phyloP scores from a whole-genome alignment of 2,797 vertebrate species.

The Semotilus atromaculatus region DNA sequence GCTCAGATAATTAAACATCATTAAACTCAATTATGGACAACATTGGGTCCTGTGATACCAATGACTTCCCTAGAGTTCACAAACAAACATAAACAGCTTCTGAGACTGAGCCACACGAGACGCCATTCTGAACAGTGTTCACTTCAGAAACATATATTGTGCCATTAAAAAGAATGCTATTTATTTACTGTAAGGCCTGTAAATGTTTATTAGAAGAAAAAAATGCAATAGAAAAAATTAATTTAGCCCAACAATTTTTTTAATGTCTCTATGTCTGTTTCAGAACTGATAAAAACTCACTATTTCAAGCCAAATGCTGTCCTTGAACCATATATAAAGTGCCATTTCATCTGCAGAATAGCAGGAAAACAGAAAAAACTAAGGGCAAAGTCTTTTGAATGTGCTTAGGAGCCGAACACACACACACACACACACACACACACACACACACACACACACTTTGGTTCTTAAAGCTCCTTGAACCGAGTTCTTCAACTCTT shows the following conservation, averaged over 20 bases:
- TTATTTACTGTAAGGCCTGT: background rate
- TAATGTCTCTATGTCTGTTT: background rate
- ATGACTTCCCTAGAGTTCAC: slow-evolving; percentile 31
- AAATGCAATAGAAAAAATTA: background rate
- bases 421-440: too few species aligned
- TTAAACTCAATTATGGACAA: slow-evolving; percentile 59
- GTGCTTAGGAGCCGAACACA: background rate
- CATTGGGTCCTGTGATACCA: slow-evolving; percentile 55
- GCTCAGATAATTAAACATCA: slow-evolving; percentile 57
- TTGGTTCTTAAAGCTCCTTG: background rate
- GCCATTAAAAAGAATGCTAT: too few species aligned
- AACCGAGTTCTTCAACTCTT: background rate
- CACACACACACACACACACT: too few species aligned
- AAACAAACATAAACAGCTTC: slow-evolving; percentile 38
- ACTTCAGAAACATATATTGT: background rate
- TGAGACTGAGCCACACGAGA: background rate
- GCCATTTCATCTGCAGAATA: background rate
- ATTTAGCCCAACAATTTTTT: background rate
- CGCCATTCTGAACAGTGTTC: background rate
- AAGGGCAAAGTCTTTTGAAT: background rate
- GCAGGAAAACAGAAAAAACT: background rate
- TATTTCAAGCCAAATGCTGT: background rate
- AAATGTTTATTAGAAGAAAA: background rate
- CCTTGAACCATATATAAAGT: background rate
- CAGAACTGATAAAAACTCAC: background rate